These are phyloP conservation scores for Drosophila kanekoi DNA, from an alignment of 2,888 invertebrate genomes.

Conservation along the genomic window DNA sequence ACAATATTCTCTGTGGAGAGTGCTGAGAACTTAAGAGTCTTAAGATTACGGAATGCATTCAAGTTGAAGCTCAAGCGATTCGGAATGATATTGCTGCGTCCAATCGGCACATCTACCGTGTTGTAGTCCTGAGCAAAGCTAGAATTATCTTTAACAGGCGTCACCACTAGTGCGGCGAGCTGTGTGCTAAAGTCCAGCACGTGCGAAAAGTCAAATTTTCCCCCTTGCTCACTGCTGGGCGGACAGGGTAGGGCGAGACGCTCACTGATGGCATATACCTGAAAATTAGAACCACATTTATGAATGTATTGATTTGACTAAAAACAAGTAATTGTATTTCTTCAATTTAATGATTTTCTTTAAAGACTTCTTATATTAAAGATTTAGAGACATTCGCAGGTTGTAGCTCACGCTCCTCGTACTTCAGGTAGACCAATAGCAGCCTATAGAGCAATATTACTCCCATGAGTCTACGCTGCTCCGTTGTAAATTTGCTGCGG, in stretches of 20 bases:
- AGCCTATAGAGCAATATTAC: conserved; percentile 54
- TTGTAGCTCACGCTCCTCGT: conserved; percentile 42
- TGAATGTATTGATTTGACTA: neutral
- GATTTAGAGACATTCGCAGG: conserved; percentile 20
- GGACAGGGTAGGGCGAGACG: conserved; percentile 95
- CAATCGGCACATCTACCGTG: conserved; percentile 86
- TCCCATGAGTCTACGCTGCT: conserved; percentile 54
- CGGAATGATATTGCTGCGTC: conserved; percentile 93
- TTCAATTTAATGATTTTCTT: no score
- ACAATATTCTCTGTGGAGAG: conserved; percentile 90
- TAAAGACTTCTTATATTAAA: neutral
- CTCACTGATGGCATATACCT: conserved; percentile 96
- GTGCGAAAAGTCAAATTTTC: conserved; percentile 95
- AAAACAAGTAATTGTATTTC: no score
- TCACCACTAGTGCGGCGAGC: conserved; percentile 86
- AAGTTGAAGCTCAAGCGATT: conserved; percentile 93
- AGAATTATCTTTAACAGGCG: conserved; percentile 82
- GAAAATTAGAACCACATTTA: conserved; percentile 81
- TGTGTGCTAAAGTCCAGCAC: conserved; percentile 95
- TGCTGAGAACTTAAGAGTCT: conserved; percentile 89
- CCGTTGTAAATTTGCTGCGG: conserved; percentile 27
- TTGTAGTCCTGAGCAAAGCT: conserved; percentile 80
- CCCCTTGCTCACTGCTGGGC: conserved; percentile 90
- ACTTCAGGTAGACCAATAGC: conserved; percentile 38
- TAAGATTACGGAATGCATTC: conserved; percentile 92